Percentiles rank a stretch among this genome's conserved stretches.
phyloP scores from a whole-genome alignment of 1,140 invertebrate species.

The Leucophenga varia region DNA sequence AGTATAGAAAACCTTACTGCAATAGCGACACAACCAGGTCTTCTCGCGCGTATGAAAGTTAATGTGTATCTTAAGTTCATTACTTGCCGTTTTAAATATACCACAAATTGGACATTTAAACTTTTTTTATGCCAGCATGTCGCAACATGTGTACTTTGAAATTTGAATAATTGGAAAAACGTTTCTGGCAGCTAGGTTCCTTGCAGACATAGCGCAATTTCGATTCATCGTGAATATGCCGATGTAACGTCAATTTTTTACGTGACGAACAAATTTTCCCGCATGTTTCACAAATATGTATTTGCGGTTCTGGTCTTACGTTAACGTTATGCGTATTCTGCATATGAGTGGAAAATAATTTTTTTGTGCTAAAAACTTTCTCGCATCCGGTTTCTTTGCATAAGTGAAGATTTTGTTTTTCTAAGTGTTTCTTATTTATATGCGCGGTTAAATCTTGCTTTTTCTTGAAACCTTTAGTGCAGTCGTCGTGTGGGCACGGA shows the following conservation, averaged over 20 bases:
- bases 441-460: not conserved
- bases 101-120: slow-evolving; percentile 20
- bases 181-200: slow-evolving; percentile 1
- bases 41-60: slow-evolving; percentile 20
- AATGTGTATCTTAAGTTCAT: slow-evolving; percentile 15
- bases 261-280: slow-evolving; percentile 12
- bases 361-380: slow-evolving; percentile 9
- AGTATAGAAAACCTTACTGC: slow-evolving; percentile 10
- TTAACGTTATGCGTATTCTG: slow-evolving; percentile 6
- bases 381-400: slow-evolving; percentile 8
- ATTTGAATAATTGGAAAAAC: slow-evolving; percentile 12
- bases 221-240: slow-evolving; percentile 15
- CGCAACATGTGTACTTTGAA: slow-evolving; percentile 14
- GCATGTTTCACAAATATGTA: slow-evolving; percentile 14
- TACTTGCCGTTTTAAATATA: slow-evolving; percentile 13
- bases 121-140: slow-evolving; percentile 21
- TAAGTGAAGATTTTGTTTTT: not conserved
- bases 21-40: slow-evolving; percentile 15
- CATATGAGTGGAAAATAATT: slow-evolving; percentile 5
- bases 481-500: slow-evolving; percentile 4
- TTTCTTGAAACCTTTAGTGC: slow-evolving; percentile 7
- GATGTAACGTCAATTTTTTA: slow-evolving; percentile 10
- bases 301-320: slow-evolving; percentile 5
- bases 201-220: slow-evolving; percentile 4
- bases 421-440: slow-evolving; percentile 3